Percentiles rank a stretch among this genome's conserved stretches.
Conservation (phyloP, 2,797 vertebrate species). For the Amblyopsis hoosieri region DNA sequence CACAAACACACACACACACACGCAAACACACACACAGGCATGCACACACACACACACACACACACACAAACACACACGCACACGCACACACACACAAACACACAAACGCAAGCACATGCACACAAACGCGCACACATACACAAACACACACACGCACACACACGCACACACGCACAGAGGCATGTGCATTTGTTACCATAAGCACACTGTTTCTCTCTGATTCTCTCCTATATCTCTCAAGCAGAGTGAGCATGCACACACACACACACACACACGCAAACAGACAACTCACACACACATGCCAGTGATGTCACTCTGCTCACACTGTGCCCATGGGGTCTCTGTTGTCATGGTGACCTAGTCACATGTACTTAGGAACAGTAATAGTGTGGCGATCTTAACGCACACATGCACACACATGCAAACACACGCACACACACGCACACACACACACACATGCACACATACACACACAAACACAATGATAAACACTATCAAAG, state of each 20-base stretch:
- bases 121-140: too few relatives aligned
- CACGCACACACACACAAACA: too few relatives aligned
- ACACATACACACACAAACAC: background rate
- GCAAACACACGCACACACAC: background rate
- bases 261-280: constrained; percentile 18
- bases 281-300: constrained; percentile 24
- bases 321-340: constrained; percentile 64
- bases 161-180: too few relatives aligned
- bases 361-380: constrained; percentile 63
- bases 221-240: background rate
- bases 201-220: background rate
- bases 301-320: constrained; percentile 54
- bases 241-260: constrained; percentile 6
- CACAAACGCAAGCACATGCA: too few relatives aligned
- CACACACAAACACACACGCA: too few relatives aligned
- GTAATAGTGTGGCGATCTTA: constrained; percentile 42
- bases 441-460: constrained; percentile 11
- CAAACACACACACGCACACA: too few relatives aligned
- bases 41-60: too few relatives aligned
- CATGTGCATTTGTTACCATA: background rate
- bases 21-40: too few relatives aligned
- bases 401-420: constrained; percentile 16
- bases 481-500: background rate
- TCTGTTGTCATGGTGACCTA: constrained; percentile 75
- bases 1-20: too few relatives aligned